Evolutionary conservation across 1,140 invertebrate species (phyloP).

Genomic region (Dufourea novaeangliae): DNA sequence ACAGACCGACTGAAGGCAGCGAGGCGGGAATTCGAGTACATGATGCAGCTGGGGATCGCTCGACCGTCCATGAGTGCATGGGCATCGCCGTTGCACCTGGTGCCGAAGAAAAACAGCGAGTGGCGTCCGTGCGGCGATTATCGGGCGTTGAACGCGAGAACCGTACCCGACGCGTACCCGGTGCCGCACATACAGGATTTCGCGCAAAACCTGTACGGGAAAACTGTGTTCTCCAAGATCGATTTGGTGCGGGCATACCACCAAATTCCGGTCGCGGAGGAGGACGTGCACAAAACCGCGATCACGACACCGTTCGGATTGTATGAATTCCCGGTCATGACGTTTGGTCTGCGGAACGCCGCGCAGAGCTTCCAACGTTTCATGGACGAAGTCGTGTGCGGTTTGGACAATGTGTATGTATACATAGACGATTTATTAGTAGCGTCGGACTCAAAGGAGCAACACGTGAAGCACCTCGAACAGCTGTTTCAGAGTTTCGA

Average conservation of each 20-base stretch:
- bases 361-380: not conserved
- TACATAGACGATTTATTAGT: not conserved
- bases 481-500: not conserved
- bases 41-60: not conserved
- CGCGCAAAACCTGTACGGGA: too few relatives aligned
- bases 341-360: not conserved
- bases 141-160: not conserved
- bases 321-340: too few relatives aligned
- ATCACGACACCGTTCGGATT: too few relatives aligned
- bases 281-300: too few relatives aligned
- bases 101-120: not conserved
- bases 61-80: not conserved
- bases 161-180: too few relatives aligned
- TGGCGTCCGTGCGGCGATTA: not conserved
- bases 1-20: too few relatives aligned
- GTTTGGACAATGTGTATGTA: too few relatives aligned
- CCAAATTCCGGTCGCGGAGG: too few relatives aligned
- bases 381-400: not conserved
- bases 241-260: too few relatives aligned
- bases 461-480: not conserved
- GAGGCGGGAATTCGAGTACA: too few relatives aligned
- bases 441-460: not conserved
- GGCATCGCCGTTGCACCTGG: slow-evolving; percentile 1
- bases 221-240: too few relatives aligned
- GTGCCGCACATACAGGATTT: too few relatives aligned